Evolutionary conservation across 2,113 vertebrate genomes (phyloP), one percentile per base, ranked within the genome.

Genomic region (Dicentrarchus labrax): DNA sequence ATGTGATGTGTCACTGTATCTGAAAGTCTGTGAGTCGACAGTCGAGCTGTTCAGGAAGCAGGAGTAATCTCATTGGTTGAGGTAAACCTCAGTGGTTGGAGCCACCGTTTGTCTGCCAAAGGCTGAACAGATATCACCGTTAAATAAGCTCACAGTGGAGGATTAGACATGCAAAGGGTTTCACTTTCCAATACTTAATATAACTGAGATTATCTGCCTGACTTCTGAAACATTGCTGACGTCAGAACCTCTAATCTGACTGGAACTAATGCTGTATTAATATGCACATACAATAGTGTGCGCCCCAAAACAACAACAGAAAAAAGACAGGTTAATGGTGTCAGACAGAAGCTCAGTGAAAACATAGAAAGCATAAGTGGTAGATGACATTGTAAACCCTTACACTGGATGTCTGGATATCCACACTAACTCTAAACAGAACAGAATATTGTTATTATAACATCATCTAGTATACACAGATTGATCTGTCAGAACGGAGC

Each of bases 221-320:
- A 73, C 47, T 56, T 62, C 39, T 41, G 39, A 73, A 68, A 71
- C 66, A 24, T 22, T 6, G 6, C n/a, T 45, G 48, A 82, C 36
- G n/a, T 73, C 54, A 64, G 21, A 64, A 1, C 36, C 59, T 36
- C 8, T 79, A 30, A 79, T 83, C 70, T 48, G 51, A 71, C 57
- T 50, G 78, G 61, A 86, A 68, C 78, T 73, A 54, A 86, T 67
- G 15, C 39, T n/a, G 19, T 16, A 53, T 54, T 61, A 72, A 72
- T 62, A 22, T 19, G 7, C 50, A 39, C 48, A 50, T 8, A n/a
- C 43, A 60, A 16, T 21, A 43, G 3, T 19, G 1, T 30, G 19
- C 36, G 19, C 6, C 16, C 5, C n/a, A 56, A 47, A 54, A 62
- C 39, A 56, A 56, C 64, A 24, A 54, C 10, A 39, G 16, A n/a